phyloP scores from a whole-genome alignment of 2,797 vertebrate species.

The Caiman crocodilus region DNA sequence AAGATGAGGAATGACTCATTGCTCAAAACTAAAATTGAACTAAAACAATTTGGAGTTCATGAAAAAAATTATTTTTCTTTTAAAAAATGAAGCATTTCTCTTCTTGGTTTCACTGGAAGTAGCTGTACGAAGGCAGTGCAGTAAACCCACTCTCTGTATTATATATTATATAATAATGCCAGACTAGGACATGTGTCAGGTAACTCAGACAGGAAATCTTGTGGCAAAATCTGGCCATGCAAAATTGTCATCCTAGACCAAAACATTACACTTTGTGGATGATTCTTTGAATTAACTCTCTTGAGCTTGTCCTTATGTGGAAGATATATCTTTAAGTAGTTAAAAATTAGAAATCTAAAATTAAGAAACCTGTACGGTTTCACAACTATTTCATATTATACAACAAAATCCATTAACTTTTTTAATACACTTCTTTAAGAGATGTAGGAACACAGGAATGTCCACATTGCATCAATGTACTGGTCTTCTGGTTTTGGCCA shows the following conservation, averaged over 20 bases:
- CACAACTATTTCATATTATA: background rate
- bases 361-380: background rate
- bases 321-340: background rate
- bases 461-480: background rate
- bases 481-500: background rate
- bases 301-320: background rate
- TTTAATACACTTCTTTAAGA: background rate
- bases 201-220: background rate
- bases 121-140: background rate
- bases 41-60: background rate
- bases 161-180: background rate
- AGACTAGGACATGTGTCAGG: background rate
- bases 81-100: background rate
- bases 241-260: background rate
- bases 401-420: background rate
- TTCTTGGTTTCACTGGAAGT: constrained; percentile 17
- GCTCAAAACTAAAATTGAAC: background rate
- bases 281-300: background rate
- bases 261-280: constrained; percentile 4
- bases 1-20: background rate
- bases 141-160: background rate
- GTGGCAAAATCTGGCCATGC: background rate
- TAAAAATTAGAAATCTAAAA: background rate
- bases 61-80: background rate
- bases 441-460: background rate